These are phyloP conservation scores for Oxystoma pomonae DNA, from an alignment of 2,888 invertebrate species.

Conservation along the genomic window DNA sequence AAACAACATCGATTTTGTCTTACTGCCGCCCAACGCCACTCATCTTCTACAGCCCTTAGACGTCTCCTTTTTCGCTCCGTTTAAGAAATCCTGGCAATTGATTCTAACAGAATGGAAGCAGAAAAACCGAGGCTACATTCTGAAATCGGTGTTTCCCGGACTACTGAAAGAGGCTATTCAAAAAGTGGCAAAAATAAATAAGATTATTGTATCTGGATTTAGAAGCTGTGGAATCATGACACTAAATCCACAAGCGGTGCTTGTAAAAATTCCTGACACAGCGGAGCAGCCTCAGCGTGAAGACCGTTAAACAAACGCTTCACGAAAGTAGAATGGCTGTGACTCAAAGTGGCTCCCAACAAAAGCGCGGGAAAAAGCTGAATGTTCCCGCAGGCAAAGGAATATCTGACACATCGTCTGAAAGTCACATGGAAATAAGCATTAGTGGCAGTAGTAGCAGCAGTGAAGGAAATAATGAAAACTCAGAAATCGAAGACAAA, in stretches of 20 bases:
- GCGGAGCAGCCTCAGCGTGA: background rate
- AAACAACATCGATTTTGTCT: conserved; percentile 20
- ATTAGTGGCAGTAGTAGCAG: background rate
- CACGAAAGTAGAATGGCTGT: background rate
- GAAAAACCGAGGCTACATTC: conserved; percentile 10
- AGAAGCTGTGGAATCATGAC: conserved; percentile 12
- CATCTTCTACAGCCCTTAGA: conserved; percentile 19
- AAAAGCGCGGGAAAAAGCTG: conserved; percentile 6
- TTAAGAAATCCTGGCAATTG: conserved; percentile 18
- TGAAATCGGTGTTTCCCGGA: conserved; percentile 15
- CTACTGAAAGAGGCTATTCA: conserved; percentile 12
- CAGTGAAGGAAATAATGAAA: background rate
- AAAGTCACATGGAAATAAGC: background rate
- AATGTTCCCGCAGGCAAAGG: conserved; percentile 1
- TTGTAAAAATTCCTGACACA: conserved; percentile 10
- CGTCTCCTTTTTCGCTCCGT: conserved; percentile 16
- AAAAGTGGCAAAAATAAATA: conserved; percentile 7
- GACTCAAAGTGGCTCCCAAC: background rate
- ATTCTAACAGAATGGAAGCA: conserved; percentile 12
- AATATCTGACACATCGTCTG: background rate
- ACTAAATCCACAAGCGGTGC: conserved; percentile 8
- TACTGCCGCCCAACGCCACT: conserved; percentile 18
- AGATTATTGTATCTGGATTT: conserved; percentile 10
- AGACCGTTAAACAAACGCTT: background rate
- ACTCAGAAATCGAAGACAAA: background rate